Evolutionary conservation across 2,888 invertebrate genomes (phyloP).

Genomic region (Cryptocheilus praepositus): DNA sequence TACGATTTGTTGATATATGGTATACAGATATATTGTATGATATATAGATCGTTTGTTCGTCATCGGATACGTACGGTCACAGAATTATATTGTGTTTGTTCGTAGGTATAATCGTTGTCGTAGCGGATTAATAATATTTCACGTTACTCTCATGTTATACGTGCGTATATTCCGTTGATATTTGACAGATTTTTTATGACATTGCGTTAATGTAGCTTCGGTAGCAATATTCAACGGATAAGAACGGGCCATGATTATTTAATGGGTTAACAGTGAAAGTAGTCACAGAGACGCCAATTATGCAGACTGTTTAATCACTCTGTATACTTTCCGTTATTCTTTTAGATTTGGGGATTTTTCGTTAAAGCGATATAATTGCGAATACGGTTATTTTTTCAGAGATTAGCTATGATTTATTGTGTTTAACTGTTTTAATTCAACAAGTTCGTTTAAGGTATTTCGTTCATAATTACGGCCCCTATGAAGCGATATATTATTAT

Average conservation of each 20-base stretch:
- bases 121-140: background rate
- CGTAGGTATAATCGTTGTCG: background rate
- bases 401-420: too few relatives aligned
- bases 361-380: too few relatives aligned
- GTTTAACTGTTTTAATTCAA: too few relatives aligned
- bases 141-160: slow-evolving; percentile 1
- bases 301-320: background rate
- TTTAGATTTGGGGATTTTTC: background rate
- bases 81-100: too few relatives aligned
- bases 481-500: slow-evolving; percentile 17
- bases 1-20: slow-evolving; percentile 10
- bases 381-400: too few relatives aligned
- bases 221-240: background rate
- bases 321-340: background rate
- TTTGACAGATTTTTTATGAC: background rate
- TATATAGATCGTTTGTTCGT: too few relatives aligned
- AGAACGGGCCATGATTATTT: slow-evolving; percentile 3
- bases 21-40: background rate
- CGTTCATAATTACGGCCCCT: slow-evolving; percentile 23
- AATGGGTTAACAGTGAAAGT: too few relatives aligned
- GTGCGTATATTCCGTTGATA: background rate
- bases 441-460: too few relatives aligned
- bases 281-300: background rate
- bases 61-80: too few relatives aligned
- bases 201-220: background rate